Evolutionary conservation across 1,140 invertebrate genomes (phyloP), one percentile per base, ranked within the genome.

Genomic region (Nomia melanderi): DNA sequence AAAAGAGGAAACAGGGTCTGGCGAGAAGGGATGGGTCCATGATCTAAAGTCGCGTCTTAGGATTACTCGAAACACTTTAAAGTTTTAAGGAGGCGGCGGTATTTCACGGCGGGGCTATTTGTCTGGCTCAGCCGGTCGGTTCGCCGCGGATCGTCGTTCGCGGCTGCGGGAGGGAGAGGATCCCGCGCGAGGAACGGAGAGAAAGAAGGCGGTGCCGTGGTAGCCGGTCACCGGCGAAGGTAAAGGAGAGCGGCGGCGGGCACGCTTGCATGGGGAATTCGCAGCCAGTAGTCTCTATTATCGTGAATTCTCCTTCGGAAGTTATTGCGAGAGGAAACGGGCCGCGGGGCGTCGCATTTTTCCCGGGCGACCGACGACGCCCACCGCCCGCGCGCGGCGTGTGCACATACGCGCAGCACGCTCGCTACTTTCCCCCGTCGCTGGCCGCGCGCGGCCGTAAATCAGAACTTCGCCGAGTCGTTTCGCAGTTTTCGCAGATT

Each of bases 61-160:
- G 84, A 86, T 86, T 86, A 85, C 81, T 83, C 81, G 78, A 83
- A 86, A 85, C 81, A 84, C 82, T 88, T 87, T 87, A 87, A 85
- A 87, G 70, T 90, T 90, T 88, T 81, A 84, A 76, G 83, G 78
- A 88, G 86, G 85, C 86, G 85, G 87, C 85, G 84, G 85, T 88
- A 89, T 88, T 90, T 90, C 88, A 90, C 89, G 82, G 83, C 31
- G 79, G 66, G 83, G 85, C 85, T 90, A 90, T 90, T 91, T 90
- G 88, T 90, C 88, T 88, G 86, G 87, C 84, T 90, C 85, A 90
- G 88, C 86, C 82, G 59, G 71, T 80, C 79, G 79, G 84, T 85
- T 78, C 76, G 86, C 77, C 72, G 25, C 41, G 81, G 50, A 64
- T n/a, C 53, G 60, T 60, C 47, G 75, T 47, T 65, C 27, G 20